Base-by-base conservation (phyloP, 2,888 invertebrate genomes). In the Acleris laterana region DNA sequence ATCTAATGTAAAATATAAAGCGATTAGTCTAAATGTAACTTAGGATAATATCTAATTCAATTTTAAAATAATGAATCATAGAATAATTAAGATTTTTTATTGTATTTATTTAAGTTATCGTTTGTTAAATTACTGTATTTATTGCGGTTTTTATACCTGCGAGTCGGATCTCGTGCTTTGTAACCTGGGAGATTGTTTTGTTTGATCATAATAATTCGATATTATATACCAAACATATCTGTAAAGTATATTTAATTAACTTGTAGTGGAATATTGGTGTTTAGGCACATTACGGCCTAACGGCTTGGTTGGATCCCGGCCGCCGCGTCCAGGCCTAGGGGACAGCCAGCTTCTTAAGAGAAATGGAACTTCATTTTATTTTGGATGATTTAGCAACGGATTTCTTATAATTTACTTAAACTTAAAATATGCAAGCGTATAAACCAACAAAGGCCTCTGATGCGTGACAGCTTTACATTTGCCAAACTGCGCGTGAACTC, bases 181-280 rank as follows among this genome's bases (percentile, higher is more conserved):
- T 50, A 66, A 68, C 63, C 68, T 63, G 65, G 65, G 62, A 67
- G 69, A 67, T 69, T 64, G 70, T 62, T 63, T 65, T 62, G 69
- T 71, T 76, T 76, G 38, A 13, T 76, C 75, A 77, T 81, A 76
- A 79, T 81, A 78, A 77, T 77, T 76, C 77, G 71, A 70, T 72
- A 48, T 76, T 76, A 73, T 73, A 73, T 73, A 74, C 74, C 70
- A 71, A 74, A 81, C 81, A 78, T 80, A 80, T 81, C 79, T 77
- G 72, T 71, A 68, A 69, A 71, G 66, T 67, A 68, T 69, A 62
- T 62, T 70, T 19, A 48, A 62, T 38, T 48, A 57, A 62, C 22
- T 32, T 66, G 48, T 66, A 66, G 62, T 38, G 52, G 52, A 28
- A 57, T 66, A 49, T 46, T 22, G 50, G 49, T 60, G 55, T 55